phyloP scores from a whole-genome alignment of 2,113 vertebrate species.

The Halichoerus grypus region DNA sequence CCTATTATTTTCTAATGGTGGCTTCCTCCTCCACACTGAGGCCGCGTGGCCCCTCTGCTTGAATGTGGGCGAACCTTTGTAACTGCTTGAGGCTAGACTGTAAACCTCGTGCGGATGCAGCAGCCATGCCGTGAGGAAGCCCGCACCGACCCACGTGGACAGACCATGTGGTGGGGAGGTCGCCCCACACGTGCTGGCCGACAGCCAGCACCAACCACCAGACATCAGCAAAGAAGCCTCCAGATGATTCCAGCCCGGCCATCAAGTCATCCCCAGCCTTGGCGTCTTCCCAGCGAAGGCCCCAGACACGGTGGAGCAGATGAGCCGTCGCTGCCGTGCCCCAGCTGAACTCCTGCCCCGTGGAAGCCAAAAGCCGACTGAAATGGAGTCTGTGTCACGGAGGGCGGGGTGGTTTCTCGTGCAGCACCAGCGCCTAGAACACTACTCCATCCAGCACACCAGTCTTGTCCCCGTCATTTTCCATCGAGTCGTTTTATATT shows the following conservation, averaged over 20 bases:
- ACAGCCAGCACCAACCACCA: not conserved
- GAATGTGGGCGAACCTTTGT: not conserved
- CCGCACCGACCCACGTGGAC: accelerated
- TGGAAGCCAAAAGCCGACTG: accelerated
- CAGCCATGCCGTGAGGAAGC: not conserved
- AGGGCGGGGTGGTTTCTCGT: accelerated
- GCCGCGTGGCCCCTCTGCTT: not conserved
- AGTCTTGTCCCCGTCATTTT: accelerated
- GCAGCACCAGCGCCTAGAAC: accelerated
- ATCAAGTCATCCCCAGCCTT: not conserved
- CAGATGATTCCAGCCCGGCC: not conserved
- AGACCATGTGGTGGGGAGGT: not conserved
- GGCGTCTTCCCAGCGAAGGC: not conserved
- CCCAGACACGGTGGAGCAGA: not conserved
- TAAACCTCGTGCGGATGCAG: not conserved
- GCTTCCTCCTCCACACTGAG: not conserved
- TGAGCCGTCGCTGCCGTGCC: not conserved
- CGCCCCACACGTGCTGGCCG: not conserved
- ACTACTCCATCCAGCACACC: accelerated
- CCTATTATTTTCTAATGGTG: not conserved
- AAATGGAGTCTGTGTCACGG: accelerated
- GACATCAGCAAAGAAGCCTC: not conserved
- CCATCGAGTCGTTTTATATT: accelerated
- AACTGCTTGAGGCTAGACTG: not conserved
- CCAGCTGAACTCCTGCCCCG: not conserved